These are phyloP conservation scores for Lynx canadensis DNA, from an alignment of 2,113 vertebrate genomes.

Conservation along the genomic window DNA sequence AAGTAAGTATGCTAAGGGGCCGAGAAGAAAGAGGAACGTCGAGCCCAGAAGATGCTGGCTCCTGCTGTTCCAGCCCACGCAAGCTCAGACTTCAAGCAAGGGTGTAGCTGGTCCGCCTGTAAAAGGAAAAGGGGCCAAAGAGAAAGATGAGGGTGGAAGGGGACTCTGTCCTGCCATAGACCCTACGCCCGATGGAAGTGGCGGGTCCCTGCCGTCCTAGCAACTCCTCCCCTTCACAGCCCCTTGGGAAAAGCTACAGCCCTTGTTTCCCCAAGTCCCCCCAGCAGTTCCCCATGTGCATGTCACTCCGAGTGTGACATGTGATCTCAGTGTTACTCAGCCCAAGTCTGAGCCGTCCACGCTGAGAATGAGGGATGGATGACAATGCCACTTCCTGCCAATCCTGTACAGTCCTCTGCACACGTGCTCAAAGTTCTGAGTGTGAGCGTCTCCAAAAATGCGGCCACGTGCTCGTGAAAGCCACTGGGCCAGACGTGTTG, in stretches of 20 bases:
- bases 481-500: not conserved
- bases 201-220: not conserved
- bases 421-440: not conserved
- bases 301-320: not conserved
- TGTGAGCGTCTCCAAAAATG: not conserved
- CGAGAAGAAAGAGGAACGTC: not conserved
- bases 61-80: not conserved
- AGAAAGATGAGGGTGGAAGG: not conserved
- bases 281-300: too few species aligned
- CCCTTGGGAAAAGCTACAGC: not conserved
- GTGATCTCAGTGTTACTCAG: not conserved
- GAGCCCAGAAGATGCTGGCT: not conserved
- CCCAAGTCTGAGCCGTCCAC: not conserved
- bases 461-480: fast-evolving
- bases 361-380: not conserved
- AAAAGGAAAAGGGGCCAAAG: not conserved
- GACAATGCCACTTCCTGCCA: not conserved
- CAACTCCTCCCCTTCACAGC: not conserved
- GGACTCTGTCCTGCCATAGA: not conserved
- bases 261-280: not conserved
- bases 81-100: not conserved
- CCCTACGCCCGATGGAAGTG: fast-evolving
- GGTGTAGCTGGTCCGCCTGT: slow-evolving; percentile 74
- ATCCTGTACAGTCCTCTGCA: not conserved
- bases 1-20: not conserved